Percentiles rank a stretch among this genome's conserved stretches.
Evolutionary conservation across 2,113 vertebrate species (phyloP).

Genomic region (Mugil cephalus): DNA sequence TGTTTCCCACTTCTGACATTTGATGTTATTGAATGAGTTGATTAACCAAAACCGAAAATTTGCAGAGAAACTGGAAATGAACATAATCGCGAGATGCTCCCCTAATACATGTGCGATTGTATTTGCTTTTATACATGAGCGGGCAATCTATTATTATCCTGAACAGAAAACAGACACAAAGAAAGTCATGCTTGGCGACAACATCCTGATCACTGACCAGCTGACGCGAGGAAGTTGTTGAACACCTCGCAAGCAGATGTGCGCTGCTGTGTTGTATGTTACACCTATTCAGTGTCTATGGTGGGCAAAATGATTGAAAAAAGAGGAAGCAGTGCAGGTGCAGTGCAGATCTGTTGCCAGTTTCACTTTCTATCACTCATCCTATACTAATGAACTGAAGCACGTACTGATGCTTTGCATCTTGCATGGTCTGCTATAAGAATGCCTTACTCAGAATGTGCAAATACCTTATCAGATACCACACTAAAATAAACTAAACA

Average conservation of each 20-base stretch:
- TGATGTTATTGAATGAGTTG: too few relatives aligned
- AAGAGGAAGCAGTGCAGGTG: conserved; percentile 61
- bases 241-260: neutral
- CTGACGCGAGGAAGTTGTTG: neutral
- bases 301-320: neutral
- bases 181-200: neutral
- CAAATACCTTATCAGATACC: conserved; percentile 3
- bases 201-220: neutral
- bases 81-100: too few relatives aligned
- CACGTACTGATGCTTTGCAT: conserved; percentile 35
- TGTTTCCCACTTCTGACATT: too few relatives aligned
- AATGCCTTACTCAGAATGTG: neutral
- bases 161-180: neutral
- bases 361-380: conserved; percentile 34
- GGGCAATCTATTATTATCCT: neutral
- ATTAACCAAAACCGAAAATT: too few relatives aligned
- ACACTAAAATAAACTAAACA: neutral
- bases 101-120: too few relatives aligned
- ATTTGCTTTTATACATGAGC: neutral
- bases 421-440: neutral
- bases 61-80: too few relatives aligned
- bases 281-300: neutral
- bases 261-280: neutral
- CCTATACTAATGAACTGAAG: conserved; percentile 16
- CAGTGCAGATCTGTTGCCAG: conserved; percentile 13